Base-by-base conservation (phyloP, 2,888 invertebrate species). In the Eupithecia abbreviata region DNA sequence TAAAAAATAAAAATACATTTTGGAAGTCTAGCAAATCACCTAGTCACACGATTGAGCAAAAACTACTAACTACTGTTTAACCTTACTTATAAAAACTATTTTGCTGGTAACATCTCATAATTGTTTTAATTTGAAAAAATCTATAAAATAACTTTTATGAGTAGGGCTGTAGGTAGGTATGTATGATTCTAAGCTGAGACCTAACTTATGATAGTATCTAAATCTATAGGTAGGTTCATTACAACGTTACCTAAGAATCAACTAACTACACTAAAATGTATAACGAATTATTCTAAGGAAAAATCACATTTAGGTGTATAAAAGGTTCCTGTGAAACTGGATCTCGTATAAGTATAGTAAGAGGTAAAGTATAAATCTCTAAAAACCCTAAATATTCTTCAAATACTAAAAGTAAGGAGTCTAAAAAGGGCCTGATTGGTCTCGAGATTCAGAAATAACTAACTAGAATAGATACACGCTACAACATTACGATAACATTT, bases 381-480 rank as follows among this genome's bases (percentile, higher is more conserved):
- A 93, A 93, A 93, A 93, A 89, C 86, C 88, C 89, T 89, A 88
- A 90, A 90, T 87, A 90, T 86, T 84, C 84, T 84, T 87, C 86
- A 84, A 85, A 91, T 91, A 71, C 71, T 72, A 72, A 65, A 65
- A 92, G 90, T 90, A 90, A 45, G 45, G 5, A 51, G 88, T 93
- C 90, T 93, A 93, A 92, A 93, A 75, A 92, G 90, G 90, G 89
- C 87, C 92, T 90, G 90, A 89, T 94, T 94, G 94, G 94, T 94
- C 94, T 91, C 91, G 92, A 93, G 91, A 93, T 91, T 93, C 90
- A 89, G 91, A 91, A 89, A 92, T 90, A 87, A 87, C 77, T 70
- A 81, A 87, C 89, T 93, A 92, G 88, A 83, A 47, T 87, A 88
- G 81, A 85, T 72, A 72, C 41, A 92, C 89, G 90, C 88, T 77